These are phyloP conservation scores for Turnix velox DNA, from an alignment of 2,113 vertebrate species.

Conservation along the genomic window DNA sequence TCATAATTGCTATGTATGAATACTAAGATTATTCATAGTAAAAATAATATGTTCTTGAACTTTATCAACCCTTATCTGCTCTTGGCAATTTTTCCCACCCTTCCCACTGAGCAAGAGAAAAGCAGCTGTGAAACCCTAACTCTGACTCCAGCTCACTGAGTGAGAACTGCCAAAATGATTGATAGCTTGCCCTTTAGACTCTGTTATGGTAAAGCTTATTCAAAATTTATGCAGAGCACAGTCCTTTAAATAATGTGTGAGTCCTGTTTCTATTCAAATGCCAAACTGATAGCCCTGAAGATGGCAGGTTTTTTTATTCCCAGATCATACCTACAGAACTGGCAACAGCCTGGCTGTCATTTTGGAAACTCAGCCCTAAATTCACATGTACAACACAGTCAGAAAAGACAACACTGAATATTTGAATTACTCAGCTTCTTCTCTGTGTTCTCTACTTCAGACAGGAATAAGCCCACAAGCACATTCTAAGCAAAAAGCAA, in stretches of 20 bases:
- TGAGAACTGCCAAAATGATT: conserved; percentile 6
- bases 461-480: neutral
- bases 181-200: conserved; percentile 13
- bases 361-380: neutral
- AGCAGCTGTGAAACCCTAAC: neutral
- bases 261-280: neutral
- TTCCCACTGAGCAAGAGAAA: neutral
- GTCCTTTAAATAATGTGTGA: conserved; percentile 9
- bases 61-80: neutral
- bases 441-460: neutral
- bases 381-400: neutral
- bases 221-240: neutral
- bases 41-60: neutral
- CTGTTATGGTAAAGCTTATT: neutral
- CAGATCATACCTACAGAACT: neutral
- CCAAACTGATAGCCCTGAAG: neutral
- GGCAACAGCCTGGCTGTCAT: neutral
- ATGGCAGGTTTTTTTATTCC: neutral
- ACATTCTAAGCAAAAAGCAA: neutral
- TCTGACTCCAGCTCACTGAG: accelerated
- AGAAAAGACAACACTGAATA: neutral
- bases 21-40: neutral
- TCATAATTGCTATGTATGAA: neutral
- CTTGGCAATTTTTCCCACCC: neutral
- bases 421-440: neutral